phyloP scores from a whole-genome alignment of 2,113 vertebrate genomes.

The Emydura subglobosa region DNA sequence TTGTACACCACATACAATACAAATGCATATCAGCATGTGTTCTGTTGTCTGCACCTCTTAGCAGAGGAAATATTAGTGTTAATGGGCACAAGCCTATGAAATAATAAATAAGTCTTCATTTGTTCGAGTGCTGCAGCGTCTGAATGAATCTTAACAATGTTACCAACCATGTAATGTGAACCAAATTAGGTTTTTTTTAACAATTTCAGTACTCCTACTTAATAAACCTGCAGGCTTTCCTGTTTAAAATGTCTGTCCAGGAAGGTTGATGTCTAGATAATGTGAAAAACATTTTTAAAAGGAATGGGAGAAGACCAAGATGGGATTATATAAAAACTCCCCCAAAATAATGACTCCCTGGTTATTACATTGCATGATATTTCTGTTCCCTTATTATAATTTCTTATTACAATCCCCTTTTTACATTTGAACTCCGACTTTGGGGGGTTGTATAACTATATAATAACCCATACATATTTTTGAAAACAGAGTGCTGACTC shows the following conservation, averaged over 20 bases:
- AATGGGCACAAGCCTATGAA: constrained; percentile 38
- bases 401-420: constrained; percentile 37
- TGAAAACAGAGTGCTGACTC: constrained; percentile 17
- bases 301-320: not conserved
- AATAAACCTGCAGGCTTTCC: constrained; percentile 18
- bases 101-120: constrained; percentile 57
- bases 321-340: constrained; percentile 27
- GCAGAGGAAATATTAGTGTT: constrained; percentile 57
- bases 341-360: constrained; percentile 25
- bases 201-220: constrained; percentile 20
- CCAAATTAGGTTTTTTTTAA: constrained; percentile 57
- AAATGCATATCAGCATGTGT: not conserved
- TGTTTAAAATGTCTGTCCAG: constrained; percentile 36
- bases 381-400: constrained; percentile 28
- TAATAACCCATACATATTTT: not conserved
- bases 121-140: not conserved
- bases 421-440: constrained; percentile 22
- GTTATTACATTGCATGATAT: constrained; percentile 44
- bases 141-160: constrained; percentile 53
- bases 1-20: not conserved
- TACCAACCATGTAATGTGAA: not conserved
- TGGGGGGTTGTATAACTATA: not conserved
- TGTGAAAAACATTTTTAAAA: not conserved
- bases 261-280: constrained; percentile 46
- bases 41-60: constrained; percentile 41